Evolutionary conservation across 1,140 invertebrate genomes (phyloP), one percentile per base, ranked within the genome.

Genomic region (Vollenhovia emeryi): DNA sequence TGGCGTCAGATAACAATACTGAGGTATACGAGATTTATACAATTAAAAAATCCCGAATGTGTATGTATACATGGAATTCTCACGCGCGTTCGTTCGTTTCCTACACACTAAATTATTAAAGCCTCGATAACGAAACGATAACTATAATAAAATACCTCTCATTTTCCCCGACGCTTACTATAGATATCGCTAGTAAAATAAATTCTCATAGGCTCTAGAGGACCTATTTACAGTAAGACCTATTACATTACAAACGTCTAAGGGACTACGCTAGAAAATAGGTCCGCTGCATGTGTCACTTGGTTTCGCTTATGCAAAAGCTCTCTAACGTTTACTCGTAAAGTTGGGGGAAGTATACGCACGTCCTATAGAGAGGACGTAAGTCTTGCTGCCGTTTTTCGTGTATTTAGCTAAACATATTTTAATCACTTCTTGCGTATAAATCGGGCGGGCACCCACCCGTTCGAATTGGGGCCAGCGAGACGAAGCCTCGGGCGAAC

Each of bases 191-290:
- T 80, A 82, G 62, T 88, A 82, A 86, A 88, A 88, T 86, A 80
- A 84, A 9, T 80, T 85, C 36, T 88, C 40, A 45, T 74, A 43
- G 57, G 62, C 62, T 87, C 24, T 89, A 84, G 48, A 84, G 33
- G 80, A 89, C 55, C 80, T 89, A 89, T 89, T 84, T 89, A 89
- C 85, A 89, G 57, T 66, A 84, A 82, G n/a, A n/a, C n/a, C n/a
- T n/a, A n/a, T n/a, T n/a, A n/a, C 24, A 80, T 89, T 59, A 85
- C 36, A 75, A 15, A 43, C 50, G 71, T 76, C 45, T 87, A 89
- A 75, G 60, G 43, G 75, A 62, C 79, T 89, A 89, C 43, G 82
- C 84, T 88, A 78, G 30, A 86, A 89, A 69, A 89, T 89, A 89
- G 84, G 74, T 84, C 79, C 73, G 59, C 71, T 55, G 71, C 71